Percentiles rank a stretch among this genome's conserved stretches.
Evolutionary conservation across 2,888 invertebrate species (phyloP).

Genomic region (Argynnis bischoffii): DNA sequence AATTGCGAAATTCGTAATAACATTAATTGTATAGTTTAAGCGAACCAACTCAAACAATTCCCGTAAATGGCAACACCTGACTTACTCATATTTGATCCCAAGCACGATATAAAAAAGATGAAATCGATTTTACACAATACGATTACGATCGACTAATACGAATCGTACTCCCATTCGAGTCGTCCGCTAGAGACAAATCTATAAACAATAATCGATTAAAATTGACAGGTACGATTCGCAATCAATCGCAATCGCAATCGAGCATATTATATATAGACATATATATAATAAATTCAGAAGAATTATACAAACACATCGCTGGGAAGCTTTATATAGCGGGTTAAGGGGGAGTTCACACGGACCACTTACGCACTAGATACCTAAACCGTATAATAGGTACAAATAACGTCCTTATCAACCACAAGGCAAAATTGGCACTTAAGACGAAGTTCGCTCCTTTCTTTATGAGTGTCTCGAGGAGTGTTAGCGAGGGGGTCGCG

Average conservation of each 20-base stretch:
- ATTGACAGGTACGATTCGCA: neutral
- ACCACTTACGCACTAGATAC: constrained; percentile 79
- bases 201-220: neutral
- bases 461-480: constrained; percentile 58
- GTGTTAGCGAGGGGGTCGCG: constrained; percentile 43
- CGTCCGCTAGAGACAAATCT: neutral
- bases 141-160: constrained; percentile 28
- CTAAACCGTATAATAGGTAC: constrained; percentile 79
- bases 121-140: constrained; percentile 48
- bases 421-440: constrained; percentile 84
- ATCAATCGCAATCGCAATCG: constrained; percentile 3
- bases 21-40: constrained; percentile 57
- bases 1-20: constrained; percentile 64
- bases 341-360: constrained; percentile 54
- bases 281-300: constrained; percentile 1
- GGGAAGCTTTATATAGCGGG: constrained; percentile 52
- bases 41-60: constrained; percentile 30
- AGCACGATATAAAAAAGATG: constrained; percentile 72
- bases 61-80: constrained; percentile 38
- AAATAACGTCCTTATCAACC: constrained; percentile 80
- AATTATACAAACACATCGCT: constrained; percentile 1
- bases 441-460: constrained; percentile 72
- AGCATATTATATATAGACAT: no score
- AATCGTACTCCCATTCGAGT: neutral
- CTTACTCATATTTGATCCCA: constrained; percentile 79